Evolutionary conservation across 2,888 invertebrate genomes (phyloP), one percentile per base, ranked within the genome.

Genomic region (Athalia cordata): DNA sequence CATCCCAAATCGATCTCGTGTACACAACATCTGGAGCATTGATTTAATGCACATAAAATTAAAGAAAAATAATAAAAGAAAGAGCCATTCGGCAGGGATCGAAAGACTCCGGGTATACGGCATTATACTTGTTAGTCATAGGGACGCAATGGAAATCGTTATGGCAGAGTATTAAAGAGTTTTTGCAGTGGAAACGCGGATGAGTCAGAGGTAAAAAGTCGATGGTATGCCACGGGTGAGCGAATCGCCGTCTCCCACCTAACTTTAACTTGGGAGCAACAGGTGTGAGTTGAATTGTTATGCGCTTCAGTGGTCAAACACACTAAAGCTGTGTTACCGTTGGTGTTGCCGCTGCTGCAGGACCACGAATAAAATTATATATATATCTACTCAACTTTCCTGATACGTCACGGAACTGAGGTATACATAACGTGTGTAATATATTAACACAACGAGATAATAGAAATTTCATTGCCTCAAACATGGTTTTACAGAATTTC

Each of bases 211-310:
- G 79, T 77, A 80, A 80, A 77, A 62, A 78, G 67, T 49, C 50
- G 75, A 29, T 67, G 72, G 67, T 79, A 80, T 81, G 75, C 75
- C 76, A 80, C 80, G 83, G 83, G 70, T 81, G 81, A 82, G 78
- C 81, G 82, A 80, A 67, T 77, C 65, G 7, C 55, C 13, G 9
- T 43, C 77, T 72, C 79, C 78, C 77, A 77, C 79, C 77, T 75
- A 80, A 75, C 79, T 74, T 79, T 68, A 79, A 80, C 76, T 72
- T 70, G 72, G 77, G 65, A 77, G 82, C 81, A 82, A 83, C 85
- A 82, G 83, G 82, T 70, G 76, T 78, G 70, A 75, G 75, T 52
- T 75, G 64, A 75, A 75, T 75, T 75, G 62, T 72, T 50, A 29
- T 62, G 9, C 62, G 75, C 75, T 75, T 50, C 62, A 75, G 62